A percentile compares a stretch with the other conserved stretches of the same genome.
These are phyloP conservation scores for Crocidura indochinensis DNA, from an alignment of 2,797 vertebrate genomes.

Conservation along the genomic window DNA sequence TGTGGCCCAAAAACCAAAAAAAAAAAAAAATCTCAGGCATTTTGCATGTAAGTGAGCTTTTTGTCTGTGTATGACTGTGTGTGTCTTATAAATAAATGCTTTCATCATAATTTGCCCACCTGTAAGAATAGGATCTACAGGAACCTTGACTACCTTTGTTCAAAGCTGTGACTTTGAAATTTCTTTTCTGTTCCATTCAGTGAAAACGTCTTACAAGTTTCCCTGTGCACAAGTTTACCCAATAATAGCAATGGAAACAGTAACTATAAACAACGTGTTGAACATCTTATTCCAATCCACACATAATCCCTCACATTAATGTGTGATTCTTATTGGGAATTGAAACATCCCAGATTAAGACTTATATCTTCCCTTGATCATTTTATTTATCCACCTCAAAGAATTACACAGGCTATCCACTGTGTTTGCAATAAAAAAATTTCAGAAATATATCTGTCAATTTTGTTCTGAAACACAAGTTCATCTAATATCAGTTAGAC, in stretches of 20 bases:
- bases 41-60: too few species aligned
- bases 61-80: not conserved
- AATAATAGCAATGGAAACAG: not conserved
- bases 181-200: conserved; percentile 35
- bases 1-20: too few species aligned
- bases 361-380: rapidly evolving
- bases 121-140: not conserved
- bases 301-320: too few species aligned
- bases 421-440: conserved; percentile 56
- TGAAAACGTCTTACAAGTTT: not conserved
- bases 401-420: not conserved
- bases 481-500: not conserved
- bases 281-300: not conserved
- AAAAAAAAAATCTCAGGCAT: too few species aligned
- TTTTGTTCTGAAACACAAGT: conserved; percentile 51
- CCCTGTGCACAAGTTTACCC: not conserved
- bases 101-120: not conserved
- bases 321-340: not conserved
- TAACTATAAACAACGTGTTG: not conserved
- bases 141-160: not conserved
- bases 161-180: not conserved
- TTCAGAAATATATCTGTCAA: not conserved
- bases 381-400: not conserved
- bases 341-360: not conserved
- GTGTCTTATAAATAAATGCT: not conserved